A percentile compares a stretch with the other conserved stretches of the same genome.
Conservation (phyloP, 1,140 invertebrate species). For the Charaxes varanes region DNA sequence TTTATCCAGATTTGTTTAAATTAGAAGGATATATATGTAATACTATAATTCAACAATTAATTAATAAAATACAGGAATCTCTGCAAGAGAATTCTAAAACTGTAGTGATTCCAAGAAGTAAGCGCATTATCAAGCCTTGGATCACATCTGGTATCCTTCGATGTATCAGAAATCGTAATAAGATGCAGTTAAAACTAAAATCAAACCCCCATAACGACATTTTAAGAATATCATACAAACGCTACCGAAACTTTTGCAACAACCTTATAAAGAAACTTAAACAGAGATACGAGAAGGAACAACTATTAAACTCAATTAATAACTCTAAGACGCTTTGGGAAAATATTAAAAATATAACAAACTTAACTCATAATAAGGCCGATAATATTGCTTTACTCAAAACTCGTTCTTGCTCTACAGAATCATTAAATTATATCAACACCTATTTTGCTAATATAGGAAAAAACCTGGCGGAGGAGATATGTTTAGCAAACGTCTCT, state of each 20-base stretch:
- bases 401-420: constrained; percentile 4
- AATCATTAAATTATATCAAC: constrained; percentile 19
- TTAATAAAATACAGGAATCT: too few species aligned
- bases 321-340: constrained; percentile 16
- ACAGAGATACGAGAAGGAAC: constrained; percentile 9
- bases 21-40: too few species aligned
- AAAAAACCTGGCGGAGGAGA: constrained; percentile 11
- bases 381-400: constrained; percentile 8
- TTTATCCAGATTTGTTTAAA: too few species aligned
- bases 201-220: too few species aligned
- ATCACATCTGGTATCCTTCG: too few species aligned
- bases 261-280: constrained; percentile 18
- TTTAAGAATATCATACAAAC: constrained; percentile 11
- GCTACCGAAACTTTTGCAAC: constrained; percentile 13
- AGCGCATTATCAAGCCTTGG: too few species aligned
- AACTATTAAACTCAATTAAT: constrained; percentile 11
- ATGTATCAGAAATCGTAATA: too few species aligned
- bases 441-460: constrained; percentile 16
- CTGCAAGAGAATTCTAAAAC: too few species aligned
- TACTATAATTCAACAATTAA: too few species aligned
- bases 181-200: too few species aligned
- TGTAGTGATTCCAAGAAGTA: too few species aligned
- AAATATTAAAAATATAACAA: constrained; percentile 17
- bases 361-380: constrained; percentile 5
- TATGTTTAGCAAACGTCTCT: too few species aligned